Base-by-base conservation (phyloP, 2,797 vertebrate species). In the Micropoecilia bifurca region DNA sequence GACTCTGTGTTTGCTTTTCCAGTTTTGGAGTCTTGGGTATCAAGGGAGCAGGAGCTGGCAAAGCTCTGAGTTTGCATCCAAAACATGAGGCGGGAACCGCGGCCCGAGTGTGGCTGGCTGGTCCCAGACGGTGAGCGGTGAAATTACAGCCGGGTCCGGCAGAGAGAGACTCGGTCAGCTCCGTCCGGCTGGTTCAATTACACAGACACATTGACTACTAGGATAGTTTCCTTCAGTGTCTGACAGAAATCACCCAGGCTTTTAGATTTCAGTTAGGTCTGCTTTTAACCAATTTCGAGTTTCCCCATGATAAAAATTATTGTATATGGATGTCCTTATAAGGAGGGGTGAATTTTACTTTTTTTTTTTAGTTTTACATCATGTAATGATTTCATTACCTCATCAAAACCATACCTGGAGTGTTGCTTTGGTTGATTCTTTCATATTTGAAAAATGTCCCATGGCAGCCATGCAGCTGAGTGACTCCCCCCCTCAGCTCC, bases 21-120 rank as follows among this genome's bases (percentile, higher is more conserved):
- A 96, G 96, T 96, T 95, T 82, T 92, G 95, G 91, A 93, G 85
- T 89, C 87, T 66, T 93, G 73, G 79, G 96, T 93, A 95, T 97
- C 92, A 85, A 83, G 95, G 97, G 96, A 95, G 83, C 75, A 28
- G 88, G 90, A 88, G 95, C 94, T 96, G 96, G 96, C 96, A 95
- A 95, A 95, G 95, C 94, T 95, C 95, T 96, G 95, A 95, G 94
- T 96, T 97, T 95, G 96, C 96, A 96, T 94, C 96, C 96, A 94
- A 95, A 96, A 90, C 83, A 95, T 95, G 93, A 93, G 88, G 93
- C 90, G 93, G 94, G 91, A 95, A 95, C 95, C 95, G 93, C 95
- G 93, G 96, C 94, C 80, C 94, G 93, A 94, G 87, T 90, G 82
- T 89, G 96, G 95, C 96, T 94, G 9, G 76, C 96, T 94, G 3